Base-by-base conservation (phyloP, 2,888 invertebrate species). In the Choreutis nemorana region DNA sequence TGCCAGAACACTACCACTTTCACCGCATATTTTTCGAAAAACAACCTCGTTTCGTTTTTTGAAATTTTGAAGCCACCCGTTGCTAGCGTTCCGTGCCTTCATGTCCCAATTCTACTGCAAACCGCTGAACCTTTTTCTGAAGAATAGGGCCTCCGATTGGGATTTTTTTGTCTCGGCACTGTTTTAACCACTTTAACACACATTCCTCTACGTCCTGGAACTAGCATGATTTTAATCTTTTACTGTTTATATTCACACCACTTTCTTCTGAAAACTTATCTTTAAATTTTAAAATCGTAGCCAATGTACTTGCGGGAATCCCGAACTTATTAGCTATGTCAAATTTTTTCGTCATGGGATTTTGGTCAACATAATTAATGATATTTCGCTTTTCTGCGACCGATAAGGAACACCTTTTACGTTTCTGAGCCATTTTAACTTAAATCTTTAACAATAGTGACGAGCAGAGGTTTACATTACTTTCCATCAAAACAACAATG, bases 21-120 rank as follows among this genome's bases (percentile, higher is more conserved):
- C 40, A 32, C 39, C 41, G 26, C 39, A 39, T 11, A 39, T 31
- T 39, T 44, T 42, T 40, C 33, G 29, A 26, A 42, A 44, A 37
- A 35, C 33, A 32, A 46, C 16, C 6, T 36, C 35, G 25, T 41
- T 15, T 32, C 41, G 29, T 36, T 35, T 40, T 35, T 38, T 42
- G 23, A 42, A 43, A 28, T 33, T 36, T 37, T 34, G 30, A 30
- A 46, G 28, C 44, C 45, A 46, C 27, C 42, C 40, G 25, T 41
- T 38, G 34, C 39, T 41, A 32, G 40, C 39, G 23, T 26, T 15
- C 16, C 25, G 32, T 22, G 29, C 33, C 23, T 13, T 41, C 13
- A 29, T 29, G 30, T 24, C 37, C 32, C 28, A 32, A 28, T 32
- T 26, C 36, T 25, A 42, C 22, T 16, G 31, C 31, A 32, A 23